phyloP scores from a whole-genome alignment of 2,797 vertebrate species.

The Ctenochaetus hawaiiensis region DNA sequence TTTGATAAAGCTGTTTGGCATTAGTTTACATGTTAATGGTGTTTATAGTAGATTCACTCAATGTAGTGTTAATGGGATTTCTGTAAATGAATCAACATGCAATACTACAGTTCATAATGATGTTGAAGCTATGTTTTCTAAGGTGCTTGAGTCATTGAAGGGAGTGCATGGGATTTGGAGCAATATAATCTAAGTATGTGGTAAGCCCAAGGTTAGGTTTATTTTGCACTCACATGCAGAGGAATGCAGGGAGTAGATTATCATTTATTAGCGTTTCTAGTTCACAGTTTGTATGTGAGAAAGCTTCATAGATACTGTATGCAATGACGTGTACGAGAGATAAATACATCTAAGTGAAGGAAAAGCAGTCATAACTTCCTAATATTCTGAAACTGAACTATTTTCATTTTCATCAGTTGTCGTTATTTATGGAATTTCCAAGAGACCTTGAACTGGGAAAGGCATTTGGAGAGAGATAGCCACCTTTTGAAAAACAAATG shows the following conservation, averaged over 20 bases:
- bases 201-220: slow-evolving; percentile 4
- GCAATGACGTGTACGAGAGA: not conserved
- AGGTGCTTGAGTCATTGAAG: not conserved
- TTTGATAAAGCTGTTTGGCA: too few species aligned
- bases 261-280: not conserved
- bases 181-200: too few species aligned
- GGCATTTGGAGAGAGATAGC: slow-evolving; percentile 50
- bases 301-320: not conserved
- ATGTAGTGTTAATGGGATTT: too few species aligned
- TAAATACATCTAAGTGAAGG: not conserved
- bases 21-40: too few species aligned
- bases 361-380: not conserved
- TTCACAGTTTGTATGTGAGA: slow-evolving; percentile 6
- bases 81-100: not conserved
- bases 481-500: slow-evolving; percentile 74
- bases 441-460: slow-evolving; percentile 63
- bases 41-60: too few species aligned
- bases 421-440: slow-evolving; percentile 51
- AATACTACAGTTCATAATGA: not conserved
- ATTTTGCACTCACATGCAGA: not conserved
- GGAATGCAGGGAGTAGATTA: not conserved
- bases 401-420: slow-evolving; percentile 36
- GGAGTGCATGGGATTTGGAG: too few species aligned
- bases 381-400: not conserved
- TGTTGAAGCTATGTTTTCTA: not conserved